Evolutionary conservation across 2,113 vertebrate species (phyloP).

Genomic region (Spheniscus mendiculus): DNA sequence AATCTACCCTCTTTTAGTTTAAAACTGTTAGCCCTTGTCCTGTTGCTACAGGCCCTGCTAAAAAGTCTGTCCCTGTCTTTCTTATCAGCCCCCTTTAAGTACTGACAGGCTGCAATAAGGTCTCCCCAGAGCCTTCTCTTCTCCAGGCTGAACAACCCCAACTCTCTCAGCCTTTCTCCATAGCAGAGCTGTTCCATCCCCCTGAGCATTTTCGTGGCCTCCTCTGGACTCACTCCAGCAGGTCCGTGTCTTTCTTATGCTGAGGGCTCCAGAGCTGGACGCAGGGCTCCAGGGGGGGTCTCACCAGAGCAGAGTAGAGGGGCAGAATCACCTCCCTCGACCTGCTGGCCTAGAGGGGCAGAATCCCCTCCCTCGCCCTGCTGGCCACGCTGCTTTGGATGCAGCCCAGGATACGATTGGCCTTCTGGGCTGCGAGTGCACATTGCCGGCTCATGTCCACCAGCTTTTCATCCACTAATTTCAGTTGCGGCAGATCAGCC

Average conservation of each 20-base stretch:
- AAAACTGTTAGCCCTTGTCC: background rate
- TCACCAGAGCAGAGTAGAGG: background rate
- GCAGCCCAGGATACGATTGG: accelerated
- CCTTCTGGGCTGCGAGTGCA: background rate
- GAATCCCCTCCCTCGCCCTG: background rate
- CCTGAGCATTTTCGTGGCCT: accelerated
- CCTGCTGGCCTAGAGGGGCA: background rate
- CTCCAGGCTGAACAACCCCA: background rate
- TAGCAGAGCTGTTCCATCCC: background rate
- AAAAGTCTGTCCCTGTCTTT: background rate
- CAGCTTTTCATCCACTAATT: background rate
- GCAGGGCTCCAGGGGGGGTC: background rate
- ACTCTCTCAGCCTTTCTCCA: background rate
- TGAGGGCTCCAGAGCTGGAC: background rate
- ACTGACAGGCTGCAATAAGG: background rate
- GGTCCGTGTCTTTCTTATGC: accelerated
- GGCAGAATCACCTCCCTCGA: accelerated
- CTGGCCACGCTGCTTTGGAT: accelerated
- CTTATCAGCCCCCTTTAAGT: accelerated
- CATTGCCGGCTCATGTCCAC: accelerated
- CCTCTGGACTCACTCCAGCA: background rate
- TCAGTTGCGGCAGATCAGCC: background rate
- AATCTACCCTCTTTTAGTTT: background rate
- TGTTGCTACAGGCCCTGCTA: accelerated
- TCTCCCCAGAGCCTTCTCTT: background rate